A percentile compares a stretch with the other conserved stretches of the same genome.
These are phyloP conservation scores for Globicephala melas DNA, from an alignment of 2,113 vertebrate species.

Conservation along the genomic window DNA sequence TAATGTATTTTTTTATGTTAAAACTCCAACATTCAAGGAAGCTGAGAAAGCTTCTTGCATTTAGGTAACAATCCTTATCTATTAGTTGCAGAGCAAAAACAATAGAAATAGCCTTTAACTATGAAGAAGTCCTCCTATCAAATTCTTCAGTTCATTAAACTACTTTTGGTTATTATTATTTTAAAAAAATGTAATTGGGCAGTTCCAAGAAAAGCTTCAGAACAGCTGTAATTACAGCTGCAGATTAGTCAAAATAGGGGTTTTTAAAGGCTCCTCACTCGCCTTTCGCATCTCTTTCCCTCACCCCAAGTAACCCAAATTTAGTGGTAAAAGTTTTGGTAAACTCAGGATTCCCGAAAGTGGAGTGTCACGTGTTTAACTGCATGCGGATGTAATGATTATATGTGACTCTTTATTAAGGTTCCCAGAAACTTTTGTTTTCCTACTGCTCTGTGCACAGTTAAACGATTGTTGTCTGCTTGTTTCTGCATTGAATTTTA, in stretches of 20 bases:
- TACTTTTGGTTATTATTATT: conserved; percentile 37
- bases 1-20: not conserved
- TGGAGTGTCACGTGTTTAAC: conserved; percentile 36
- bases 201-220: conserved; percentile 56
- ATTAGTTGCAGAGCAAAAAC: not conserved
- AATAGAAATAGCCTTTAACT: conserved; percentile 45
- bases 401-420: not conserved
- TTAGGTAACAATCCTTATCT: conserved; percentile 32
- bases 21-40: not conserved
- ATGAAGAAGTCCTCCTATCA: conserved; percentile 12
- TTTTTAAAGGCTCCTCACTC: conserved; percentile 40
- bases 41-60: not conserved
- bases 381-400: conserved; percentile 12
- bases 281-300: conserved; percentile 41
- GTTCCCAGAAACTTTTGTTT: not conserved
- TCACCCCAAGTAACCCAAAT: conserved; percentile 49
- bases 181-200: not conserved
- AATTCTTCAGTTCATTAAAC: conserved; percentile 38
- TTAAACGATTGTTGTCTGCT: conserved; percentile 5
- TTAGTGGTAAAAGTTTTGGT: conserved; percentile 61
- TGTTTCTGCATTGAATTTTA: conserved; percentile 43
- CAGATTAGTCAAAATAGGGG: conserved; percentile 66
- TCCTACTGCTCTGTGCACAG: not conserved
- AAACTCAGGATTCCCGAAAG: conserved; percentile 40
- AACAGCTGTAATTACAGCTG: conserved; percentile 70